Base-by-base conservation (phyloP, 1,140 invertebrate genomes). In the Caenorhabditis latens region DNA sequence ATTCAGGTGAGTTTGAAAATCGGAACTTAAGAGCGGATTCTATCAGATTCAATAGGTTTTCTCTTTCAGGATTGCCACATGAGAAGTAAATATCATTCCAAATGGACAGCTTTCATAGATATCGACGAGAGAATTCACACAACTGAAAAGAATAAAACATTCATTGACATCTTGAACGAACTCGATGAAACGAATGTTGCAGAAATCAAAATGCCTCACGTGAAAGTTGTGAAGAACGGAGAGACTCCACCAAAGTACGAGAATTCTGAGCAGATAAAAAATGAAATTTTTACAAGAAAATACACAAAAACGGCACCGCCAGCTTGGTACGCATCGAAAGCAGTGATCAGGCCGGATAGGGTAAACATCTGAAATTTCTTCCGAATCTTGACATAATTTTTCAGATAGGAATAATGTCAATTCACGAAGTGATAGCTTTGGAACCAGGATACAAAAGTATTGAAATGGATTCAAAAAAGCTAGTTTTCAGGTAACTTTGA, bases 391-490 rank as follows among this genome's bases (percentile, higher is more conserved):
- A 19, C 4, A 19, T 63, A 32, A n/a, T 32, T 43, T 46, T 71
- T 46, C 65, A 71, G 65, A 71, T 71, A 19, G 65, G 65, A 46
- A 71, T 71, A 46, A 71, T 71, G 65, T 71, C 40, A 16, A 71
- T 71, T 48, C 65, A 71, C 16, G 16, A 71, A 3, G 65, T 42
- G 8, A 71, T 71, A 9, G 65, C 65, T 9, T 32, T 71, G 65
- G 65, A 71, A 21, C 65, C 65, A 4, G 43, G 65, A 7, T 71
- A 19, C 16, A 71, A 71, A 46, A 71, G 42, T 19, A 11, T 71
- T 13, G 13, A 46, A 32, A 16, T 48, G 40, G 42, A 71, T 63
- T 24, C 21, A 8, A 32, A 32, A 7, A 13, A 24, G 2, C 21
- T 63, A 13, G 24, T 1, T 63, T 71, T 71, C 16, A 43, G 65